Base-by-base conservation (phyloP, 30 jellyfish, hydroid and myxozoan genomes). In the Hydra vulgaris region DNA sequence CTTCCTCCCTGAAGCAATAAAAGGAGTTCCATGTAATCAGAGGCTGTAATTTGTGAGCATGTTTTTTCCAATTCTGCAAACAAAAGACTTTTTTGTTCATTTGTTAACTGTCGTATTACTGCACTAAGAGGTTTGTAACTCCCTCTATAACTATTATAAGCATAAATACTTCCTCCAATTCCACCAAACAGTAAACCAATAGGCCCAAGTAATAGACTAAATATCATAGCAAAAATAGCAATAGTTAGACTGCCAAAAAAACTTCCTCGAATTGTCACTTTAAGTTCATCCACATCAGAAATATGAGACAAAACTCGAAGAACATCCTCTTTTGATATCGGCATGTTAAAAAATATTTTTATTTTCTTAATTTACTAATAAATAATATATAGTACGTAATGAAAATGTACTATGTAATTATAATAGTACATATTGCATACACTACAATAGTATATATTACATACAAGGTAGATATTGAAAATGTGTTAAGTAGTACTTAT, bases 201-300 rank as follows among this genome's bases (percentile, higher is more conserved):
- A 8, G 87, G 87, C 0, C 87, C 87, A 68, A 80, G 85, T 27
- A 80, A 24, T 24, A 80, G 71, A 25, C 87, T 80, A 17, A 16
- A 80, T 61, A 70, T 16, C 73, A 80, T 18, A n/a, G 69, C 83
- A 21, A 80, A 8, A 25, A 67, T 21, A 15, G 83, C 87, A 24
- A 80, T 55, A 1, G 71, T 61, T 18, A 80, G 16, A 66, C 85
- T 66, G 3, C 87, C 87, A 70, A 0, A 80, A 69, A 80, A 25
- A 26, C 87, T 80, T 16, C 87, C 87, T 80, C 66, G 61, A 12
- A 80, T 70, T 61, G 87, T 80, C 52, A 70, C 83, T 26, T 80
- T 80, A 23, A 80, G 56, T 25, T 80, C 70, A 23, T 80, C 87
- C 52, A 82, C 87, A 66, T 80, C 87, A 24, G 87, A 80, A n/a